These are phyloP conservation scores for Celastrina argiolus DNA, from an alignment of 2,888 invertebrate genomes.

Conservation along the genomic window DNA sequence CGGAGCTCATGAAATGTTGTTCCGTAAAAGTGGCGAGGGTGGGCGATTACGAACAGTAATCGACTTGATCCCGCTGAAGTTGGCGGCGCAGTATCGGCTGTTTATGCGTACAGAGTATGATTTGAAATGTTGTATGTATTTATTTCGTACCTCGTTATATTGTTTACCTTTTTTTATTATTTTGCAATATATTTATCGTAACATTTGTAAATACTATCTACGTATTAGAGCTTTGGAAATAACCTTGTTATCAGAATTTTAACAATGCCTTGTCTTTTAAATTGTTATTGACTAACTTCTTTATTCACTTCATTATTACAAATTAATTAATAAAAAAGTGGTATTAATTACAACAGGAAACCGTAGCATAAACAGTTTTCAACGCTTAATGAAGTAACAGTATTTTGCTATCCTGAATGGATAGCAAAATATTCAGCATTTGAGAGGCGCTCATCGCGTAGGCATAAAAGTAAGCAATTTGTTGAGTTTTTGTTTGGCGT, in stretches of 20 bases:
- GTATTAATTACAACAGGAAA: neutral
- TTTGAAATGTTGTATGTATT: conserved; percentile 24
- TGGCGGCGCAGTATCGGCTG: conserved; percentile 47
- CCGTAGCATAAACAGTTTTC: neutral
- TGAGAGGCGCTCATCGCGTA: conserved; percentile 39
- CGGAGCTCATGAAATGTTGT: conserved; percentile 50
- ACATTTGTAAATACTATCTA: too few relatives aligned
- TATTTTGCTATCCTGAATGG: conserved; percentile 21
- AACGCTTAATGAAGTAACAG: neutral
- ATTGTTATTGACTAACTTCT: neutral
- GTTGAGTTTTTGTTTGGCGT: conserved; percentile 38
- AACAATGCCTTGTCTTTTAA: neutral
- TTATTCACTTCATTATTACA: too few relatives aligned
- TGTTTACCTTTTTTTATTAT: neutral
- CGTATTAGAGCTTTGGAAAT: too few relatives aligned
- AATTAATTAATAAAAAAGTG: neutral
- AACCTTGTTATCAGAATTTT: too few relatives aligned
- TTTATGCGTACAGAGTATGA: conserved; percentile 26
- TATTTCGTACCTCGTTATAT: neutral
- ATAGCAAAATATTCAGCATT: conserved; percentile 2
- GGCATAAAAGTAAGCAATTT: conserved; percentile 35
- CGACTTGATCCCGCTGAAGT: conserved; percentile 72
- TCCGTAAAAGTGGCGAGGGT: conserved; percentile 52
- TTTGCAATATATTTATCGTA: too few relatives aligned
- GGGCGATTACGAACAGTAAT: conserved; percentile 69